Conservation (phyloP, 2,888 invertebrate genomes). For the Heliconius hortense region DNA sequence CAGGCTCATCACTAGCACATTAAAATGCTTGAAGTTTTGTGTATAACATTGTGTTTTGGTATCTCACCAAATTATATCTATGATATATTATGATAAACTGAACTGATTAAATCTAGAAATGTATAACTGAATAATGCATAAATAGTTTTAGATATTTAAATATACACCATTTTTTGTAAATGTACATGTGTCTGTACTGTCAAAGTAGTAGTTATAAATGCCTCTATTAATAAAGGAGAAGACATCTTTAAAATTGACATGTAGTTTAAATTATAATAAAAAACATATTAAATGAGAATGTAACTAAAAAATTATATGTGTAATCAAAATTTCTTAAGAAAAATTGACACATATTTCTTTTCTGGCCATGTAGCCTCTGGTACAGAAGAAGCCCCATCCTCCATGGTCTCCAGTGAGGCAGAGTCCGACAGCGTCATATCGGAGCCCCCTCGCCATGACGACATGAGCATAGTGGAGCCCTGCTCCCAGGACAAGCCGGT, state of each 20-base stretch:
- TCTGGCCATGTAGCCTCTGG: slow-evolving; percentile 50
- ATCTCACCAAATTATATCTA: background rate
- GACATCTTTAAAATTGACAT: too few species aligned
- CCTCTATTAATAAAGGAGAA: background rate
- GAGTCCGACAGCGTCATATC: slow-evolving; percentile 72
- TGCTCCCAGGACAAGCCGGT: slow-evolving; percentile 42
- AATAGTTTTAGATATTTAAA: background rate
- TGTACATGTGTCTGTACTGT: background rate
- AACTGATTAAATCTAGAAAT: too few species aligned
- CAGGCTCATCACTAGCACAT: slow-evolving; percentile 12
- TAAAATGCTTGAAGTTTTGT: slow-evolving; percentile 1
- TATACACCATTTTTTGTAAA: background rate
- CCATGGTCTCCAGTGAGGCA: slow-evolving; percentile 76
- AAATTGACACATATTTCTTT: background rate
- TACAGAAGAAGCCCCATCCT: slow-evolving; percentile 74
- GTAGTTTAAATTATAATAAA: too few species aligned
- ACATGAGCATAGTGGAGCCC: slow-evolving; percentile 50
- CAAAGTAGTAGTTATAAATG: background rate
- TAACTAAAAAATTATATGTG: background rate
- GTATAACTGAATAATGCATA: too few species aligned
- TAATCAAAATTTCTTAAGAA: background rate
- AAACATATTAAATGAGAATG: too few species aligned
- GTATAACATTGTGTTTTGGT: background rate
- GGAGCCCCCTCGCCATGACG: slow-evolving; percentile 59
- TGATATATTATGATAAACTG: too few species aligned